Percentiles rank a stretch among this genome's conserved stretches.
Evolutionary conservation across 35 echinoderm and acorn worm species (phyloP).

Genomic region (Stichopus chloronotus): DNA sequence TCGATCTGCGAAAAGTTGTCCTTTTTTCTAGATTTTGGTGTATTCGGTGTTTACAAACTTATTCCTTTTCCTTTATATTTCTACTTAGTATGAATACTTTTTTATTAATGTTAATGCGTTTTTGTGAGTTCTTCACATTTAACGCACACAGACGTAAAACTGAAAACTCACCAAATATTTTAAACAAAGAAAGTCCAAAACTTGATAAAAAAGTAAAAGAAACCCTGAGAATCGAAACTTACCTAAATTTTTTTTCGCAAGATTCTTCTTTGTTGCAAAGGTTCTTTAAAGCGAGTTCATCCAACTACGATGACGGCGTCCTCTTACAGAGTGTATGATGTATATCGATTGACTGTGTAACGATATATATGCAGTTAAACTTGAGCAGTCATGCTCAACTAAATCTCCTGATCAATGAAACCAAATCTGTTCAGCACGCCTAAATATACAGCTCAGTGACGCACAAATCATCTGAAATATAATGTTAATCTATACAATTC

Average conservation of each 20-base stretch:
- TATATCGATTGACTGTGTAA: background rate
- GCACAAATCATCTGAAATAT: background rate
- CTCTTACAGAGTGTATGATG: background rate
- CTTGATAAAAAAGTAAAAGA: background rate
- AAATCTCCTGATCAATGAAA: background rate
- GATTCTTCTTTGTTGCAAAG: background rate
- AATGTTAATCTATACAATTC: slow-evolving; percentile 6
- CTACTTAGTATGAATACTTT: no score
- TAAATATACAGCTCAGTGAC: background rate
- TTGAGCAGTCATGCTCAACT: background rate
- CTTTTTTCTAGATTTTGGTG: no score
- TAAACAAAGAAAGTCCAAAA: no score
- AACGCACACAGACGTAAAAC: no score
- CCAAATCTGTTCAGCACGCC: background rate
- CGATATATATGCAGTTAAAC: background rate
- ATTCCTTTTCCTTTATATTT: no score
- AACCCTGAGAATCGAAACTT: background rate
- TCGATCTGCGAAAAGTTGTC: no score
- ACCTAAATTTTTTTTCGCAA: background rate
- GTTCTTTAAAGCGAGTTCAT: background rate
- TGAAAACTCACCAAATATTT: no score
- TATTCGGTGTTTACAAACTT: no score
- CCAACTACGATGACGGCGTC: background rate
- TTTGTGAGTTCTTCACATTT: no score
- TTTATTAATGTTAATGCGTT: no score